Evolutionary conservation across 2,113 vertebrate species (phyloP), one percentile per base, ranked within the genome.

Genomic region (Euleptes europaea): DNA sequence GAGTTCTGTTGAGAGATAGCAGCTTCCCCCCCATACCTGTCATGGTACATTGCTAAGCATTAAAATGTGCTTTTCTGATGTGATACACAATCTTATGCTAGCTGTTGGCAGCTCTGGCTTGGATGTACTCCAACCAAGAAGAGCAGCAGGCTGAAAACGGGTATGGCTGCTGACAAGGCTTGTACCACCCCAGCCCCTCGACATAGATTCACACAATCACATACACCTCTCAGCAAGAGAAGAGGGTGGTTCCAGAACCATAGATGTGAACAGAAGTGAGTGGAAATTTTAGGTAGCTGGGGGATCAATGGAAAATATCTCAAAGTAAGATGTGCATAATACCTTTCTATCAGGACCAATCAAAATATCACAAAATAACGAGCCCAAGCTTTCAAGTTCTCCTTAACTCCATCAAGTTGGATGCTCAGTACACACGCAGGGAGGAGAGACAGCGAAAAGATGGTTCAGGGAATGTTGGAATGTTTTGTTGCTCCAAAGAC

Each of bases 21-120:
- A 84, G 79, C 69, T 80, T 72, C 1, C 38, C 84, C 93, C 69
- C 67, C 21, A 81, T 83, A 82, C 49, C 83, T 82, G 12, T 28
- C 74, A 17, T 71, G 77, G 0, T 31, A 86, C 21, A 47, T 91
- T 89, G 13, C 17, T 89, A 51, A 92, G 3, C 31, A 88, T 21
- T 1, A 80, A 88, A 78, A 2, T 73, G 66, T 65, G 5, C 86
- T 44, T 51, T 72, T 86, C 10, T 44, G 82, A 69, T 63, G 35
- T 57, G 14, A n/a, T 70, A 47, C 33, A 28, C 73, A 88, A 54
- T 78, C 11, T 78, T 79, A 80, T 6, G 74, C 57, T 86, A 78
- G 70, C 71, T 81, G 75, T 82, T 7, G 3, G 13, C 80, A 47
- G 23, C 85, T 84, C 51, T 60, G 38, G 49, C 42, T 84, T 35